Percentiles rank a stretch among this genome's conserved stretches.
Evolutionary conservation across 2,888 invertebrate genomes (phyloP).

Genomic region (Caenorhabditis japonica): DNA sequence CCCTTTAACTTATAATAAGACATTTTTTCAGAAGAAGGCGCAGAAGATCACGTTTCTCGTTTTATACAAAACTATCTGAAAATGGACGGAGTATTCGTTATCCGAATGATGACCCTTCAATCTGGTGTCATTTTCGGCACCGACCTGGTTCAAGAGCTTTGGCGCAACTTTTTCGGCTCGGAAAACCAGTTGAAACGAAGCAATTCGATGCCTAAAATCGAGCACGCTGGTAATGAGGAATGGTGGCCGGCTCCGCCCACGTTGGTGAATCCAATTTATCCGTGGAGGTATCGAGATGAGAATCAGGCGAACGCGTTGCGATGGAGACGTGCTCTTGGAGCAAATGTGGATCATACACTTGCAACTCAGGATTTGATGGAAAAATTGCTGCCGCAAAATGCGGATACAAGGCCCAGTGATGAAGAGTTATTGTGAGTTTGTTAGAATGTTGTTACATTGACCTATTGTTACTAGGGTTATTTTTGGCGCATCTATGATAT

Average conservation of each 20-base stretch:
- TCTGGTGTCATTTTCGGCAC: constrained; percentile 77
- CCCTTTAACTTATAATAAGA: no score
- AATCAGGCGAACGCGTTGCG: constrained; percentile 47
- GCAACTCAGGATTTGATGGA: constrained; percentile 60
- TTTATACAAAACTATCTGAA: constrained; percentile 74
- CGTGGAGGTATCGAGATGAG: constrained; percentile 27
- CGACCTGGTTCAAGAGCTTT: constrained; percentile 74
- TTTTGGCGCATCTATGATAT: not conserved
- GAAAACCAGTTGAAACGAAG: constrained; percentile 69
- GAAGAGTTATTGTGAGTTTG: constrained; percentile 51
- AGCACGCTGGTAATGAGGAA: constrained; percentile 6
- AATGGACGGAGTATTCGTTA: constrained; percentile 76
- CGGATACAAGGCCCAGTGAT: constrained; percentile 8
- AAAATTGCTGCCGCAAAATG: constrained; percentile 42
- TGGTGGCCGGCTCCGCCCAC: constrained; percentile 53
- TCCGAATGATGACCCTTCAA: constrained; percentile 76
- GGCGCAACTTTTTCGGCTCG: constrained; percentile 67
- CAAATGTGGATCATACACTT: constrained; percentile 55
- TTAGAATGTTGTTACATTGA: not conserved
- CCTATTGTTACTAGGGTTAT: not conserved
- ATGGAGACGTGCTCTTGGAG: constrained; percentile 58
- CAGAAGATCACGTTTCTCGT: constrained; percentile 64
- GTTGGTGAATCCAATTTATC: constrained; percentile 24
- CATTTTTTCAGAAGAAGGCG: constrained; percentile 51
- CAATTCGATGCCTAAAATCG: constrained; percentile 65